phyloP scores from a whole-genome alignment of 1,140 invertebrate genomes.

The Phthorimaea operculella region DNA sequence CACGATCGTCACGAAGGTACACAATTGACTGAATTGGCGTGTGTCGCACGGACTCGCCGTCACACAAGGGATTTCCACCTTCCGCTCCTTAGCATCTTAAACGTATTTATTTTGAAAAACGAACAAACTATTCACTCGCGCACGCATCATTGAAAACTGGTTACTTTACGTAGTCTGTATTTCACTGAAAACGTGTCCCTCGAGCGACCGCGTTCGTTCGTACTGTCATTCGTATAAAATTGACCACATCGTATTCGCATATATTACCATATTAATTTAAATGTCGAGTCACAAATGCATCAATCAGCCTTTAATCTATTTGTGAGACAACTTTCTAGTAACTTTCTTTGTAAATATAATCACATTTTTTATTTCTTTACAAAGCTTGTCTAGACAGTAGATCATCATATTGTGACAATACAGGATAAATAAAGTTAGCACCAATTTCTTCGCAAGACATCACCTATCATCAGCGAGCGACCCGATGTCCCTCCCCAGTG shows the following conservation, averaged over 20 bases:
- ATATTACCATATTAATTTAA: constrained; percentile 29
- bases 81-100: constrained; percentile 31
- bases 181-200: constrained; percentile 17
- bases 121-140: not conserved
- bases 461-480: no score
- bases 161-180: not conserved
- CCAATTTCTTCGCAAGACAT: no score
- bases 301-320: not conserved
- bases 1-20: constrained; percentile 35
- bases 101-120: not conserved
- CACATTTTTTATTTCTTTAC: no score
- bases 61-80: constrained; percentile 37
- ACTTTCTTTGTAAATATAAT: no score
- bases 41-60: constrained; percentile 10
- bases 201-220: constrained; percentile 10
- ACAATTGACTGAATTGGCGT: constrained; percentile 41
- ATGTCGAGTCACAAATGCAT: not conserved
- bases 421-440: no score
- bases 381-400: no score
- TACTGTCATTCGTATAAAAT: constrained; percentile 19
- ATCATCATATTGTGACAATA: no score
- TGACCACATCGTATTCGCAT: constrained; percentile 29
- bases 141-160: not conserved
- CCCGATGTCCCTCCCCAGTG: no score
- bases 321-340: no score